Evolutionary conservation across 1,140 invertebrate species (phyloP).

Genomic region (Calliopsis andreniformis): DNA sequence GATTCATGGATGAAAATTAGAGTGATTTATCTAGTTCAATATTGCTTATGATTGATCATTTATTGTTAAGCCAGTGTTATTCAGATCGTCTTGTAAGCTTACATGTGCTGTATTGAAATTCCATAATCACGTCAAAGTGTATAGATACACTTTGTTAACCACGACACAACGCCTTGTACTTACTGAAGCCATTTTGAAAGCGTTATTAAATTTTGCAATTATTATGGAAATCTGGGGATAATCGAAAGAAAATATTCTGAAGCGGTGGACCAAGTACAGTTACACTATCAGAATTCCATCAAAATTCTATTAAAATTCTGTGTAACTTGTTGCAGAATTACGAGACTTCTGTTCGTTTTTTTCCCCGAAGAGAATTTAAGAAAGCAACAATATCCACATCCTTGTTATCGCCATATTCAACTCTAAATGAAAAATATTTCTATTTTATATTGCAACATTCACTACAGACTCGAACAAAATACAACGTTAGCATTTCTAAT

Average conservation of each 20-base stretch:
- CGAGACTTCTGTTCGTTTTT: background rate
- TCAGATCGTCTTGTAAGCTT: background rate
- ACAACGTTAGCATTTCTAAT: too few relatives aligned
- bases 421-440: background rate
- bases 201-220: slow-evolving; percentile 13
- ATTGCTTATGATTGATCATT: too few relatives aligned
- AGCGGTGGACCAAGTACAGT: background rate
- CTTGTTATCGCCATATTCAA: too few relatives aligned
- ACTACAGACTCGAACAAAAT: too few relatives aligned
- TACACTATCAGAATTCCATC: slow-evolving; percentile 9
- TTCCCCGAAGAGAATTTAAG: background rate
- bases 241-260: slow-evolving; percentile 22
- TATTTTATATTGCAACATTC: too few relatives aligned
- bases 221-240: slow-evolving; percentile 2
- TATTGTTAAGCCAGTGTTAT: too few relatives aligned
- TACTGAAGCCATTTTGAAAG: background rate
- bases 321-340: background rate
- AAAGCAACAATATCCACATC: background rate
- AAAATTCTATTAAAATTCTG: background rate
- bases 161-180: background rate
- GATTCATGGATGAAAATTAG: too few relatives aligned
- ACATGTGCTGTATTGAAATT: background rate
- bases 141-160: background rate
- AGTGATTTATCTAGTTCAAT: too few relatives aligned
- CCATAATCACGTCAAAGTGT: background rate